Percentiles rank a stretch among this genome's conserved stretches.
phyloP scores from a whole-genome alignment of 2,113 vertebrate genomes.

The Chaetorhynchus papuensis region DNA sequence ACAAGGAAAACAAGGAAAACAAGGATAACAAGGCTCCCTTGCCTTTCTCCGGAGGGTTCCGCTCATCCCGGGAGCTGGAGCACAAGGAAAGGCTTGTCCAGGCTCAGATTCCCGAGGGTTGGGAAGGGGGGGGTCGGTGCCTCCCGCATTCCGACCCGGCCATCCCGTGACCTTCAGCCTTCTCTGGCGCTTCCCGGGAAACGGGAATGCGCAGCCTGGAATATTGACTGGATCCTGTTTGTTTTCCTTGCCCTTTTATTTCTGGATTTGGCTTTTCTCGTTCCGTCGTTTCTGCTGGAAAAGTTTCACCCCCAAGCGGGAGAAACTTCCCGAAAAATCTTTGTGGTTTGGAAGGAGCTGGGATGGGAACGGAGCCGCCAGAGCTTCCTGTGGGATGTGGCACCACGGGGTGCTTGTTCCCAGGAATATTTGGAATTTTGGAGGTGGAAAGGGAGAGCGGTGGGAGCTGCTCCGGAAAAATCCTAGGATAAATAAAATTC shows the following conservation, averaged over 20 bases:
- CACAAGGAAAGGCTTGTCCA: neutral
- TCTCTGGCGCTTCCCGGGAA: neutral
- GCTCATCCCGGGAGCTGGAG: neutral
- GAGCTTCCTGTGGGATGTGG: neutral
- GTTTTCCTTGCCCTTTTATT: neutral
- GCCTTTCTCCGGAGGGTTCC: neutral
- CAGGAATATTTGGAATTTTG: fast-evolving
- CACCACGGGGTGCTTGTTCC: fast-evolving
- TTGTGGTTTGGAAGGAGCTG: neutral
- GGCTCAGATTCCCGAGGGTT: neutral
- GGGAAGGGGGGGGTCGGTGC: neutral
- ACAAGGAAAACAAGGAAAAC: neutral
- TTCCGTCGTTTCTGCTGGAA: neutral
- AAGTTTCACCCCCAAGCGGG: neutral
- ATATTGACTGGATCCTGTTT: neutral
- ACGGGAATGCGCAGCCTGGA: neutral
- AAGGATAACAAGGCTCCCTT: neutral
- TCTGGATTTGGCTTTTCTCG: fast-evolving
- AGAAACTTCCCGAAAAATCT: neutral
- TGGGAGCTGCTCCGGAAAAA: neutral
- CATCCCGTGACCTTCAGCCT: neutral
- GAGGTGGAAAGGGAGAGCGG: neutral
- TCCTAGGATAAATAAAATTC: neutral
- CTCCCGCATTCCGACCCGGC: neutral
- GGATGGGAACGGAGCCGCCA: fast-evolving